These are phyloP conservation scores for Abscondita cerata DNA, from an alignment of 2,888 invertebrate genomes.

Conservation along the genomic window DNA sequence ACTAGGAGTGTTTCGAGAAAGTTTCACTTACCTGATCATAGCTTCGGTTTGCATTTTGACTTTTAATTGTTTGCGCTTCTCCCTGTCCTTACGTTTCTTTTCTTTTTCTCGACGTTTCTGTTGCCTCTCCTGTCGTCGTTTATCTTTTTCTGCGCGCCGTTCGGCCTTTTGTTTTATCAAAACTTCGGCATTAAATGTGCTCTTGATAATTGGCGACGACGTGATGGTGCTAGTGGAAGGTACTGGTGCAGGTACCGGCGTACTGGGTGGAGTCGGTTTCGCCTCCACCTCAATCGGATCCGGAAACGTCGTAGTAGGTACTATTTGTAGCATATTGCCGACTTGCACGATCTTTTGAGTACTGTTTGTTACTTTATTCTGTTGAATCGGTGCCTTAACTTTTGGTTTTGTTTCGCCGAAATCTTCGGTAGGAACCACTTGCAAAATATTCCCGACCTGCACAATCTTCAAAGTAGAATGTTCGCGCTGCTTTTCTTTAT, in stretches of 20 bases:
- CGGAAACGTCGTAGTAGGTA: conserved; percentile 58
- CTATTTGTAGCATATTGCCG: conserved; percentile 68
- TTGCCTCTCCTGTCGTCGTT: conserved; percentile 54
- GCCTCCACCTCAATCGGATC: conserved; percentile 11
- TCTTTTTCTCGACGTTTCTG: conserved; percentile 55
- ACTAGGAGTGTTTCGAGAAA: no score
- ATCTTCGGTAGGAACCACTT: conserved; percentile 65
- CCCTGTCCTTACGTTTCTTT: conserved; percentile 52
- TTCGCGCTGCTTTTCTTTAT: background rate
- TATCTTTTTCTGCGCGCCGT: conserved; percentile 53
- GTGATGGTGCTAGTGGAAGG: background rate
- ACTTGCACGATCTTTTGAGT: conserved; percentile 59
- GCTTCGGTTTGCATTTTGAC: conserved; percentile 56
- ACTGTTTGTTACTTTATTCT: conserved; percentile 26
- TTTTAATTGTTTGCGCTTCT: conserved; percentile 53
- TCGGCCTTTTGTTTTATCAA: conserved; percentile 52
- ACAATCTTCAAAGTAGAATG: conserved; percentile 45
- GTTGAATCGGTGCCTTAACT: conserved; percentile 16
- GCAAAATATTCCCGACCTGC: conserved; percentile 66
- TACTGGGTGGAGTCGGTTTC: conserved; percentile 5
- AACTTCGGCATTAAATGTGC: conserved; percentile 45
- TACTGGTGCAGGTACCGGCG: background rate
- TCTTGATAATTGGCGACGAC: no score
- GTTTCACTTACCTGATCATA: conserved; percentile 53
- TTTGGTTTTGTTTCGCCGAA: conserved; percentile 16